These are phyloP conservation scores for Macropus fuliginosus DNA, from an alignment of 2,797 vertebrate genomes.

Conservation along the genomic window DNA sequence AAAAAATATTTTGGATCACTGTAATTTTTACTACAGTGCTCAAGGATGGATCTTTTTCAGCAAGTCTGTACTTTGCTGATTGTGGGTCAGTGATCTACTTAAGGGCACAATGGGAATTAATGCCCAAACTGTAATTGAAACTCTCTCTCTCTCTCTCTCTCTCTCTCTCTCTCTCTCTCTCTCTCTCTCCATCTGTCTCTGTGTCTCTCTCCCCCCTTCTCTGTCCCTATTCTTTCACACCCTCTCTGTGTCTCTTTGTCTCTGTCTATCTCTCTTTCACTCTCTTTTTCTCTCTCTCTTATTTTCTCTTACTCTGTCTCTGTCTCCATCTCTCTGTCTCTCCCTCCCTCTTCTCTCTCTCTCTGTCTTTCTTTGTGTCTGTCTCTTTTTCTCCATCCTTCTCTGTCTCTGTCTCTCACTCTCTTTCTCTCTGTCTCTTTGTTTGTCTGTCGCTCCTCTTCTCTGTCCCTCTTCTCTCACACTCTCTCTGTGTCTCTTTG, in stretches of 20 bases:
- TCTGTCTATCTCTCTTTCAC: no score
- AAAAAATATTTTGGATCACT: constrained; percentile 46
- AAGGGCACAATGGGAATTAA: constrained; percentile 31
- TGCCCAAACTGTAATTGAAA: constrained; percentile 58
- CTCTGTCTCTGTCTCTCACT: no score
- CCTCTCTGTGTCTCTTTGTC: no score
- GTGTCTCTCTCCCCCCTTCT: neutral
- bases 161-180: neutral
- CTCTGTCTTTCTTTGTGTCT: neutral
- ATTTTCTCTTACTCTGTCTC: no score
- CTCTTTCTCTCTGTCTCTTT: neutral
- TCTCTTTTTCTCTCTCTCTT: no score
- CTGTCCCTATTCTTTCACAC: neutral
- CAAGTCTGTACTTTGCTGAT: constrained; percentile 48
- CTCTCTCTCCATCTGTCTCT: neutral
- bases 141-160: neutral
- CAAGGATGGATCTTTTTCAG: constrained; percentile 49
- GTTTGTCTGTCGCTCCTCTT: no score
- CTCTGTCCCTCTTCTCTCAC: neutral
- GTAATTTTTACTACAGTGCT: constrained; percentile 50
- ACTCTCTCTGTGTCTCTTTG: neutral
- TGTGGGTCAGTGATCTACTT: constrained; percentile 56
- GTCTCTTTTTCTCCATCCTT: neutral
- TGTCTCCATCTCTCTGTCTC: neutral
- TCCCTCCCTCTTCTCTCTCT: neutral